Conservation (phyloP, 2,113 vertebrate species). For the Silurus asotus region DNA sequence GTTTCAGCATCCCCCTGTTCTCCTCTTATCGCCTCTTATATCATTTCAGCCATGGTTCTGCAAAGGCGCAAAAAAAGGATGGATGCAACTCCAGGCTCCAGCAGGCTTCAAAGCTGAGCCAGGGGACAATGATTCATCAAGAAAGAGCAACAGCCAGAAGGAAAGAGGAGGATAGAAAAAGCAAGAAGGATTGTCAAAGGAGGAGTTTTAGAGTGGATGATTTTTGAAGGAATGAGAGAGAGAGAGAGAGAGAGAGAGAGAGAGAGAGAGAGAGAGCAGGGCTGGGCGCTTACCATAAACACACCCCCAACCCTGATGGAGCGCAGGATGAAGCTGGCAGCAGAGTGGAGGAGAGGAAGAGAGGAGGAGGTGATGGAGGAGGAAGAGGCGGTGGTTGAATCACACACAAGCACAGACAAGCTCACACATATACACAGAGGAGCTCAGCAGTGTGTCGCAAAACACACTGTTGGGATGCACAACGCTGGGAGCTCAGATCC, state of each 20-base stretch:
- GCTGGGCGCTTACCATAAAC: constrained; percentile 66
- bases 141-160: constrained; percentile 29
- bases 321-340: constrained; percentile 55
- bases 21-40: constrained; percentile 48
- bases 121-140: constrained; percentile 56
- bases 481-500: constrained; percentile 18
- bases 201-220: constrained; percentile 19
- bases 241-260: constrained; percentile 12
- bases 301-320: constrained; percentile 62
- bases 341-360: constrained; percentile 34
- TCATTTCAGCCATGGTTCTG: constrained; percentile 23
- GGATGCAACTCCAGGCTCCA: constrained; percentile 32
- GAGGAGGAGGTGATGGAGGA: constrained; percentile 31
- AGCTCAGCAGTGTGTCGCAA: constrained; percentile 20
- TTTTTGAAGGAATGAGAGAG: constrained; percentile 8
- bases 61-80: constrained; percentile 32
- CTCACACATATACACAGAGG: constrained; percentile 33
- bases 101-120: constrained; percentile 44
- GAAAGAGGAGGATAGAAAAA: constrained; percentile 7
- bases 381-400: constrained; percentile 12
- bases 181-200: not conserved
- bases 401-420: constrained; percentile 14
- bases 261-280: constrained; percentile 35
- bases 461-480: constrained; percentile 21
- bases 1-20: constrained; percentile 45